Conservation (phyloP, 2,113 vertebrate genomes). For the Scomber japonicus region DNA sequence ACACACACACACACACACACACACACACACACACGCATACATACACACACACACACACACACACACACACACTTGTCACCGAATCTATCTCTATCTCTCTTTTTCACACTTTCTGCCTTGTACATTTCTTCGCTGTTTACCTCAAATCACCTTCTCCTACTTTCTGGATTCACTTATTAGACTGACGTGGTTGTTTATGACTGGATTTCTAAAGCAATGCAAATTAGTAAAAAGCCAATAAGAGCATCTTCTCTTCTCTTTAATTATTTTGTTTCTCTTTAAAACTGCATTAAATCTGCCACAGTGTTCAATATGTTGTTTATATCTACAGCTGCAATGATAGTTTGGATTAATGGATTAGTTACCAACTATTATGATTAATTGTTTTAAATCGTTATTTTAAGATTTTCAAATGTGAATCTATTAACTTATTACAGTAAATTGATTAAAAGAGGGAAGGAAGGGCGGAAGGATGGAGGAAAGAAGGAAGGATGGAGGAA, state of each 20-base stretch:
- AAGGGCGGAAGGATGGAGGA: too few species aligned
- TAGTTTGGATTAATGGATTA: too few species aligned
- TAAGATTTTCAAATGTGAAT: too few species aligned
- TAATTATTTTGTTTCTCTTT: background rate
- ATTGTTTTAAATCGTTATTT: too few species aligned
- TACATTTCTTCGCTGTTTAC: background rate
- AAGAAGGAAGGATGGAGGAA: too few species aligned
- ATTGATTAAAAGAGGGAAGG: too few species aligned
- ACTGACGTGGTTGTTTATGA: slow-evolving; percentile 31
- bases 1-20: background rate
- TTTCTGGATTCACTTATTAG: background rate
- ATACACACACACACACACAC: background rate
- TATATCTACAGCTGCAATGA: background rate
- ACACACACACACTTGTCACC: background rate
- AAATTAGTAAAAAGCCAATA: slow-evolving; percentile 3
- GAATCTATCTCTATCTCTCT: background rate
- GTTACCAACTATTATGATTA: too few species aligned
- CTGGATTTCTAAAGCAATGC: slow-evolving; percentile 4
- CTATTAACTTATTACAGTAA: too few species aligned
- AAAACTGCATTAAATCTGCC: background rate
- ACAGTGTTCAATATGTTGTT: slow-evolving; percentile 3
- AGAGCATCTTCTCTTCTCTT: too few species aligned
- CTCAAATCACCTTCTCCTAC: background rate
- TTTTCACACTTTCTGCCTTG: slow-evolving; percentile 7
- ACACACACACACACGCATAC: background rate